Evolutionary conservation across 2,113 vertebrate genomes (phyloP), one percentile per base, ranked within the genome.

Genomic region (Zapus hudsonius): DNA sequence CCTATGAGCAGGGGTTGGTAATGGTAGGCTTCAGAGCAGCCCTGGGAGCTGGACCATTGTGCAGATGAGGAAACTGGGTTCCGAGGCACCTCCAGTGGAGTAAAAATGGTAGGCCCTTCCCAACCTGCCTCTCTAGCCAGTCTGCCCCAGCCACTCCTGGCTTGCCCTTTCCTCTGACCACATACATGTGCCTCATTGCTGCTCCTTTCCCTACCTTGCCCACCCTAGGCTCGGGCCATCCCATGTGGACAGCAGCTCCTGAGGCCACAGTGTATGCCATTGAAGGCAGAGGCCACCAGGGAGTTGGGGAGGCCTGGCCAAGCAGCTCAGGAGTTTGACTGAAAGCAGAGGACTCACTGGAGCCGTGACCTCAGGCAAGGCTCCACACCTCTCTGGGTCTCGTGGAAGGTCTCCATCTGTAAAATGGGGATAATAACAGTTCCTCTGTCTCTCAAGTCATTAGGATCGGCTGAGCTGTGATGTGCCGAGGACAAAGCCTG

Each of bases 401-500:
- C 22, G 3, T 55, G 57, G 0, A 0, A 29, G 36, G 25, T 33
- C 55, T 81, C 75, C 13, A 10, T 86, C 67, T 93, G 40, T 87
- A 81, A 91, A 79, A 85, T 61, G 78, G 75, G 88, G 59, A 27
- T 84, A 66, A 92, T 47, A 27, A 83, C 33, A 82, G 74, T 63
- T 15, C 67, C 42, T 63, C 74, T 75, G 47, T 76, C 40, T 61
- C 33, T 59, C 11, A 11, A 6, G 36, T 38, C 85, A 25, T 42
- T 76, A 84, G 81, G 22, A 84, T 66, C 40, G 42, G 80, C 47
- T 70, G 64, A 93, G 59, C 82, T 2, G 0, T 63, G 61, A 74
- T 0, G 23, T 89, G 79, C 75, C 91, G 52, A 73, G 91, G 86
- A 94, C 42, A 57, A 40, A 67, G 47, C 73, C 84, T 92, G 84